Conservation (phyloP, 2,888 invertebrate species). For the Stenoptilia bipunctidactyla region DNA sequence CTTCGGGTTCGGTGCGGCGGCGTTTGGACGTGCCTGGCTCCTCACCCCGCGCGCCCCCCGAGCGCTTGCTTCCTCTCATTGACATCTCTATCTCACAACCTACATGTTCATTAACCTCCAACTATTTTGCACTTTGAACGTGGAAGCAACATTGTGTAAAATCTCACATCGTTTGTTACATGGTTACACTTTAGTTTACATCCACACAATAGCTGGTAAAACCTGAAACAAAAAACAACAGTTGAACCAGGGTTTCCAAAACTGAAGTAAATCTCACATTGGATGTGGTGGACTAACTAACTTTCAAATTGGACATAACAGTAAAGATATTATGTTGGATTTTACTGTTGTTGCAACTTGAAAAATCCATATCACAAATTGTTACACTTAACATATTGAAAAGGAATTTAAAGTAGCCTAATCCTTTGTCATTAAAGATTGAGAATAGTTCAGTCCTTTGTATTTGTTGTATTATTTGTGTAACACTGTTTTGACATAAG, state of each 20-base stretch:
- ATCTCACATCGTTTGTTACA: slow-evolving; percentile 62
- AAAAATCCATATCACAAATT: too few relatives aligned
- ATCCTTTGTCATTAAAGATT: too few relatives aligned
- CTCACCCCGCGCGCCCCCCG: slow-evolving; percentile 50
- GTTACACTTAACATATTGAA: too few relatives aligned
- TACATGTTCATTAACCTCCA: slow-evolving; percentile 61
- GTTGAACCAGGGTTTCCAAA: too few relatives aligned
- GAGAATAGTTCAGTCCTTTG: too few relatives aligned
- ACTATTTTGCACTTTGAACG: slow-evolving; percentile 63
- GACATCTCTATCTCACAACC: slow-evolving; percentile 57
- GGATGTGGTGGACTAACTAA: too few relatives aligned
- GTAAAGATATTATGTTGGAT: too few relatives aligned
- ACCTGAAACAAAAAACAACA: slow-evolving; percentile 36
- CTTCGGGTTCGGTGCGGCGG: slow-evolving; percentile 56
- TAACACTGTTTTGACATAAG: slow-evolving; percentile 24
- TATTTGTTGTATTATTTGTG: too few relatives aligned
- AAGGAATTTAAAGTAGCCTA: too few relatives aligned
- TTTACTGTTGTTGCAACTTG: too few relatives aligned
- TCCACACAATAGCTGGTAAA: slow-evolving; percentile 25
- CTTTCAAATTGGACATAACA: too few relatives aligned
- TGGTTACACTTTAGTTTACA: slow-evolving; percentile 50
- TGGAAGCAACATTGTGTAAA: slow-evolving; percentile 61
- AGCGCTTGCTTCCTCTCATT: slow-evolving; percentile 64
- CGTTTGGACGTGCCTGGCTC: slow-evolving; percentile 57
- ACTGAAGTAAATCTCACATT: too few relatives aligned